Base-by-base conservation (phyloP, 2,888 invertebrate genomes). In the Coenonympha arcania region DNA sequence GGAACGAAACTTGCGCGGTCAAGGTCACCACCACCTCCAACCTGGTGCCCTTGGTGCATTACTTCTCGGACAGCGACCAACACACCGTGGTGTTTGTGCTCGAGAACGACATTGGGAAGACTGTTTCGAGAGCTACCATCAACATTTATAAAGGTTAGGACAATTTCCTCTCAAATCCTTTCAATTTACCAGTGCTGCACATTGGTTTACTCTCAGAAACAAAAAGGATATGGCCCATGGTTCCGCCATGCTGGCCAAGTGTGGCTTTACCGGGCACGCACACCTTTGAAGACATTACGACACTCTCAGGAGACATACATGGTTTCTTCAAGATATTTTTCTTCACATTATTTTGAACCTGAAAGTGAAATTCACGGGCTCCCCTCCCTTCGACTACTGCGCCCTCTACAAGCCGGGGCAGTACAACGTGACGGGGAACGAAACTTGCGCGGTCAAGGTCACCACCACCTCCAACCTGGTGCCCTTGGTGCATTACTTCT, bases 61-160 rank as follows among this genome's bases (percentile, higher is more conserved):
- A 92, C 66, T 92, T 94, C 64, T 79, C 89, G 2, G 89, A 89
- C 33, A 87, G 90, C n/a, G 89, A 90, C 26, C 89, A 89, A 51
- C 92, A 93, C 66, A 93, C 94, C 0, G 89, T 95, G n/a, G 76
- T 95, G 9, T 90, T 95, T 37, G 89, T 95, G 30, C 87, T 96
- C 18, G 88, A 89, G 51, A 96, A 96, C 77, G 91, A 93, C 55
- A 88, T 96, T 6, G 90, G 90, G 3, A 90, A 88, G 62, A 84
- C 86, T 34, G 88, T 93, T 4, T 90, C 90, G 51, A 90, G 91
- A 48, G 88, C 93, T 9, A 91, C 91, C 8, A 90, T 96, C 34
- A 94, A 92, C 69, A 91, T 95, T 68, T 95, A 95, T 75, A 91
- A 95, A 90, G 93, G 95, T 95, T n/a, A n/a, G n/a, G n/a, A n/a